Percentiles rank a stretch among this genome's conserved stretches.
Evolutionary conservation across 2,113 vertebrate species (phyloP).

Genomic region (Poecilia latipinna): DNA sequence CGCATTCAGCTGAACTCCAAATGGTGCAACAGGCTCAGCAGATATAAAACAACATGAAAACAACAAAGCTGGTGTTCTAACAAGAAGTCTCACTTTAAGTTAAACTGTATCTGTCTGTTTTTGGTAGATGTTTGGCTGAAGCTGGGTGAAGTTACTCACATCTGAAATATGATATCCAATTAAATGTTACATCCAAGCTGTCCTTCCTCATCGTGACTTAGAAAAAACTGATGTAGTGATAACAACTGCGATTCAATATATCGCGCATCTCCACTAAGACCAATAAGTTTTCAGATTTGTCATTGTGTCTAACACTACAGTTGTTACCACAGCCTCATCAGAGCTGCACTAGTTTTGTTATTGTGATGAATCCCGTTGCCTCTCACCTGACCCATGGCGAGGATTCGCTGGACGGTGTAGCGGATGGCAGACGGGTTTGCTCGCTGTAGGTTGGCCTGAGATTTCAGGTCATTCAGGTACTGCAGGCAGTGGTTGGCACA

Average conservation of each 20-base stretch:
- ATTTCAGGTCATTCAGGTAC: slow-evolving; percentile 84
- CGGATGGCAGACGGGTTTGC: slow-evolving; percentile 78
- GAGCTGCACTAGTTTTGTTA: not conserved
- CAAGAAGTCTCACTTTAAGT: no score
- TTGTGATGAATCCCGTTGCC: not conserved
- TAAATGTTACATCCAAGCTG: not conserved
- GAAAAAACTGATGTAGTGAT: not conserved
- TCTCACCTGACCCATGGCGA: slow-evolving; percentile 86
- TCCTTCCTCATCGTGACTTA: not conserved
- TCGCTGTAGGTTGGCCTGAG: slow-evolving; percentile 72
- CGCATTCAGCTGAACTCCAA: no score
- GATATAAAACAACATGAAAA: no score
- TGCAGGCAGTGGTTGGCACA: slow-evolving; percentile 86
- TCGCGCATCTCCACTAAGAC: no score
- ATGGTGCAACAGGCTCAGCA: no score
- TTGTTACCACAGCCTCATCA: not conserved
- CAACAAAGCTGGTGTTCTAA: no score
- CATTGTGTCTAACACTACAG: no score
- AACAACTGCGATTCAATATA: no score
- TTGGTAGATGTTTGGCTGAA: no score
- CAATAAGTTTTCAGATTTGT: no score
- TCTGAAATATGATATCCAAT: not conserved
- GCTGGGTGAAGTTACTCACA: no score
- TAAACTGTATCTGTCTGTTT: no score
- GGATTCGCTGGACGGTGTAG: slow-evolving; percentile 75